Conservation (phyloP, 2,113 vertebrate genomes). For the Tychaedon coryphoeus region DNA sequence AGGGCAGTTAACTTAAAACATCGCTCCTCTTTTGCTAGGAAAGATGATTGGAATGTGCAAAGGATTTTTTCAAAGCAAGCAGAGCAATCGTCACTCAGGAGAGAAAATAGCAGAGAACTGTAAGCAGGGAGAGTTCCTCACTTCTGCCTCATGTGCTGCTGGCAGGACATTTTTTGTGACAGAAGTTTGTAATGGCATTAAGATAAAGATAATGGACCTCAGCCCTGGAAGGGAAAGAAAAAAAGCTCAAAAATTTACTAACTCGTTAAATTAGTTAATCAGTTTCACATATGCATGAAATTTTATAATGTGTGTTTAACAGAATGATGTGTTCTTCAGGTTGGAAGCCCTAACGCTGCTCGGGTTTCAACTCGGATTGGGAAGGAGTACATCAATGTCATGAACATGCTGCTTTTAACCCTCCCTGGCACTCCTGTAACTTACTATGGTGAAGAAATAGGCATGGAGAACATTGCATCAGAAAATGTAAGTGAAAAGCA, state of each 20-base stretch:
- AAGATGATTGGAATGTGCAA: background rate
- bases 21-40: background rate
- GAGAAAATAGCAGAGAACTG: background rate
- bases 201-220: background rate
- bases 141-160: background rate
- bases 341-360: constrained; percentile 81
- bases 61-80: background rate
- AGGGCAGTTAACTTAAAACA: background rate
- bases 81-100: background rate
- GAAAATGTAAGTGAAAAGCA: constrained; percentile 17
- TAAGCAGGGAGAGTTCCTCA: background rate
- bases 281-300: background rate
- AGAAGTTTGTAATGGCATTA: background rate
- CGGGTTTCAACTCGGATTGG: constrained; percentile 86
- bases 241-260: background rate
- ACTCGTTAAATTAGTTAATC: background rate
- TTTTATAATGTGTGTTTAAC: background rate
- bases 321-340: constrained; percentile 68
- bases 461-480: constrained; percentile 80
- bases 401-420: constrained; percentile 94
- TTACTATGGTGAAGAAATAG: constrained; percentile 97
- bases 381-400: constrained; percentile 71
- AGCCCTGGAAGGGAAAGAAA: background rate
- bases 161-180: background rate
- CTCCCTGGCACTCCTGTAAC: constrained; percentile 92